Evolutionary conservation across 1,140 invertebrate genomes (phyloP), one percentile per base, ranked within the genome.

Genomic region (Anoplophora glabripennis): DNA sequence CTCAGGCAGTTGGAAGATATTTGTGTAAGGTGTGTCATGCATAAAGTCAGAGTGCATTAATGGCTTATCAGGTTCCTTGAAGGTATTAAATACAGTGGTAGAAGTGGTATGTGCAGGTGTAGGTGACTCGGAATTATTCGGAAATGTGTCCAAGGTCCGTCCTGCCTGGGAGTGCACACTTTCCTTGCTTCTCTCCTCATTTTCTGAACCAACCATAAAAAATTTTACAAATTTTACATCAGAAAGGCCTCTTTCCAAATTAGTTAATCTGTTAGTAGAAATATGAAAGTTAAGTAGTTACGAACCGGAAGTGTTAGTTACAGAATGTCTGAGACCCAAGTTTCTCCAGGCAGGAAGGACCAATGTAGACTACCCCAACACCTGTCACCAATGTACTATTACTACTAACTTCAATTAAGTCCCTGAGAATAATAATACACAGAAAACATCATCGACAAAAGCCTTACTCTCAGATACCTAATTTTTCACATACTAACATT

Each of bases 81-180:
- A 58, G 57, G 70, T 57, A 63, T 61, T 67, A 51, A 63, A 65
- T 47, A 67, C 64, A 70, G 69, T 69, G 64, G 65, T 71, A 69
- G 70, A 69, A 62, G 64, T 69, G 63, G 64, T 65, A 63, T 61
- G 69, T 72, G 68, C 67, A 64, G 69, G 65, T 66, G 64, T 68
- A 65, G 62, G 67, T 70, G 65, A 67, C 53, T 70, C 64, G 63
- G 67, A 68, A 60, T 68, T 68, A 63, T 57, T 65, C 60, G 69
- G 61, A 68, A 67, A 66, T 63, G 66, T 68, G 67, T 73, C 73
- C 71, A 66, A 56, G 72, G 71, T 75, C 73, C 71, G 63, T 74
- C 73, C 73, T 75, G 73, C 73, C 73, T 75, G 73, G 72, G 71
- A 66, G 65, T 72, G 72, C 69, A 68, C 64, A 65, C 63, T 71